Evolutionary conservation across 2,113 vertebrate genomes (phyloP).

Genomic region (Eublepharis macularius): DNA sequence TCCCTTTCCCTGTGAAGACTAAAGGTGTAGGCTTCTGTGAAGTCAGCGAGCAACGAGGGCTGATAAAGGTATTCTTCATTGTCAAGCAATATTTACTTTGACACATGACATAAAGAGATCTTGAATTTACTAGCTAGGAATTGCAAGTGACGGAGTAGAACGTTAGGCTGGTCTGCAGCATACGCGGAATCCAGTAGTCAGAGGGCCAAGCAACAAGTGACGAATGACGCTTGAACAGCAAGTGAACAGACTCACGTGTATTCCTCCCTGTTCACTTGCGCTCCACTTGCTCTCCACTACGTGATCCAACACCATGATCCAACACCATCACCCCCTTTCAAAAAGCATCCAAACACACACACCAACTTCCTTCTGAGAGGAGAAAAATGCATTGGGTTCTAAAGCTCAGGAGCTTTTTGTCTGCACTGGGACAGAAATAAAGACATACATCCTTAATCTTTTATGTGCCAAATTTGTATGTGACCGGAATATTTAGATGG

Average conservation of each 20-base stretch:
- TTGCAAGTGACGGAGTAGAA: slow-evolving; percentile 44
- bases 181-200: not conserved
- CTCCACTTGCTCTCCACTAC: no score
- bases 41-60: slow-evolving; percentile 62
- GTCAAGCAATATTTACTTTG: slow-evolving; percentile 66
- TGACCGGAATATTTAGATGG: no score
- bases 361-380: not conserved
- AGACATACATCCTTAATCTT: no score
- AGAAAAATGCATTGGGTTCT: not conserved
- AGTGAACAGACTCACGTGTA: no score
- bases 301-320: no score
- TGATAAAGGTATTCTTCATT: slow-evolving; percentile 62
- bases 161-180: not conserved
- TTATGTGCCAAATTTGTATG: not conserved
- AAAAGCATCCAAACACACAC: no score
- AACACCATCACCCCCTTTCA: no score
- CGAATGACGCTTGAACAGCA: no score
- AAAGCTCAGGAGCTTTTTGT: no score
- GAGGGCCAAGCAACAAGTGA: no score
- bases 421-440: no score
- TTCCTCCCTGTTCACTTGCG: no score
- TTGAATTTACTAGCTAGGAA: slow-evolving; percentile 55
- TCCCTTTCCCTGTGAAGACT: slow-evolving; percentile 75
- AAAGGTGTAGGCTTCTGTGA: slow-evolving; percentile 69
- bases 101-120: slow-evolving; percentile 68